Conservation (phyloP, 2,888 invertebrate genomes). For the Pseudanteris insignis region DNA sequence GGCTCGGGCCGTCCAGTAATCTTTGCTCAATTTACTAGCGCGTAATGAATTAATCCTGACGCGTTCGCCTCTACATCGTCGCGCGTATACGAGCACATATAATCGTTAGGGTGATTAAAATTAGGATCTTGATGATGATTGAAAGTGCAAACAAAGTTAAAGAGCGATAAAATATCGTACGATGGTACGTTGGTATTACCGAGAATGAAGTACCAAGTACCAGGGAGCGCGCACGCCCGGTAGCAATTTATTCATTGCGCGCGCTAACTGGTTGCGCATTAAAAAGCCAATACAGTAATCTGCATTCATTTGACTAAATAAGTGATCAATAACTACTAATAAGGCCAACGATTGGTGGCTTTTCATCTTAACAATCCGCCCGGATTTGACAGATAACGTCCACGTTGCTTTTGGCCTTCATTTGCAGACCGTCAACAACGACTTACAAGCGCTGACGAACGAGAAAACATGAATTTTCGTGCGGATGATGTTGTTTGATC, state of each 20-base stretch:
- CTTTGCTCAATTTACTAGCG: conserved; percentile 18
- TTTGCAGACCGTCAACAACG: conserved; percentile 7
- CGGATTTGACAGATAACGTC: conserved; percentile 54
- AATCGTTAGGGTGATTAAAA: conserved; percentile 36
- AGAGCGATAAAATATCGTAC: conserved; percentile 39
- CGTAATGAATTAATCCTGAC: conserved; percentile 31
- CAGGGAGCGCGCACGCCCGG: conserved; percentile 59
- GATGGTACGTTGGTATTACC: conserved; percentile 30
- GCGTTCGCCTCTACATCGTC: conserved; percentile 24
- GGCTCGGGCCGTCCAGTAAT: conserved; percentile 2
- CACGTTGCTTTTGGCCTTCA: conserved; percentile 22
- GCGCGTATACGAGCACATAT: conserved; percentile 9
- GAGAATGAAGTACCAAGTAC: conserved; percentile 55
- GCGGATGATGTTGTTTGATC: no score
- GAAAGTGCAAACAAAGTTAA: conserved; percentile 40
- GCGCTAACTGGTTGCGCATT: conserved; percentile 64
- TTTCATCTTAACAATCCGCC: conserved; percentile 62
- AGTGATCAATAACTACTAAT: conserved; percentile 67
- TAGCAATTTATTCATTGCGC: conserved; percentile 67
- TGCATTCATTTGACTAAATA: conserved; percentile 67
- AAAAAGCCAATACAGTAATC: conserved; percentile 65
- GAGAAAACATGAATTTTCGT: no score
- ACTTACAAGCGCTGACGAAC: no score
- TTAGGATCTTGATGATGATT: conserved; percentile 38
- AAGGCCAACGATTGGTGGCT: conserved; percentile 63